Conservation (phyloP, 2,888 invertebrate species). For the Panzeria rudis region DNA sequence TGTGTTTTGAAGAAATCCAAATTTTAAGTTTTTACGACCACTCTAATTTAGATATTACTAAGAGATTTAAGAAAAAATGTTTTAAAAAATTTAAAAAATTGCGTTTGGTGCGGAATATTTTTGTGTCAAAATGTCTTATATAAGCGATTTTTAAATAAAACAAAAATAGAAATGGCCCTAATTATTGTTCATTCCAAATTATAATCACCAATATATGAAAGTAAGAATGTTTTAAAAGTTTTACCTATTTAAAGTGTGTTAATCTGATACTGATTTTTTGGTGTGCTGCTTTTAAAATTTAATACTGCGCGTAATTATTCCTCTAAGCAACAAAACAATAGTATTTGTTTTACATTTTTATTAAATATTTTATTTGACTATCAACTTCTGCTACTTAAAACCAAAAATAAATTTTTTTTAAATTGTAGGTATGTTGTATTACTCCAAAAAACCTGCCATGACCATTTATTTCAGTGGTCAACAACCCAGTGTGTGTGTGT, state of each 20-base stretch:
- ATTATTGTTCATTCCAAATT: no score
- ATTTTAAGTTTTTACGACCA: no score
- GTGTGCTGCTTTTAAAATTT: neutral
- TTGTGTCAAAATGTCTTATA: no score
- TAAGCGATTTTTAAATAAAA: no score
- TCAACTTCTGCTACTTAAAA: slow-evolving; percentile 4
- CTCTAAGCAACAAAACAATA: slow-evolving; percentile 3
- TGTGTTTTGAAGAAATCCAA: no score
- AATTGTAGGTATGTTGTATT: slow-evolving; percentile 6
- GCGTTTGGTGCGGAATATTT: no score
- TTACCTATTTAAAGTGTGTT: neutral
- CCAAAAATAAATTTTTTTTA: slow-evolving; percentile 31
- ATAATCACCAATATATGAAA: no score
- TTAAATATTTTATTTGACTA: slow-evolving; percentile 12
- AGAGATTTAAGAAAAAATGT: no score
- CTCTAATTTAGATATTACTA: no score
- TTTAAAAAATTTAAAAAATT: no score
- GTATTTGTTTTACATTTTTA: neutral
- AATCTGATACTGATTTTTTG: neutral
- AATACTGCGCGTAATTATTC: neutral
- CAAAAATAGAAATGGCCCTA: no score
- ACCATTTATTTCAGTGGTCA: slow-evolving; percentile 63
- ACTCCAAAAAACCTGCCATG: neutral
- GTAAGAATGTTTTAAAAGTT: no score
- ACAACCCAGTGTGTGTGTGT: slow-evolving; percentile 29